phyloP scores from a whole-genome alignment of 2,888 invertebrate species.

The Andrena chrysosceles region DNA sequence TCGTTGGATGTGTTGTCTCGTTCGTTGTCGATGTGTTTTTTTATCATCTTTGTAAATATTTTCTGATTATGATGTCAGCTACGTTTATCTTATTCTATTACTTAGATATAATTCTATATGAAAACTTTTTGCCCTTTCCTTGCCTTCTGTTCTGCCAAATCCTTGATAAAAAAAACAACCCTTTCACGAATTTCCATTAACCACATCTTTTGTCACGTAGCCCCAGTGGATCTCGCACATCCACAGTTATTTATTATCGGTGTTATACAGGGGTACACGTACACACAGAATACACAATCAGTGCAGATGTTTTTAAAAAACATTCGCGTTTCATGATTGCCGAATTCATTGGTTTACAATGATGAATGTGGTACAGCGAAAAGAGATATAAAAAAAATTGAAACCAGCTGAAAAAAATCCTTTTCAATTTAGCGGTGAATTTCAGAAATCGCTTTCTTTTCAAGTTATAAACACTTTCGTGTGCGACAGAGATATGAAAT shows the following conservation, averaged over 20 bases:
- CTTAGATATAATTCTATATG: slow-evolving; percentile 73
- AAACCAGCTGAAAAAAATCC: not conserved
- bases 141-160: slow-evolving; percentile 33
- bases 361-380: not conserved
- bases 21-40: slow-evolving; percentile 85
- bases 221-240: slow-evolving; percentile 74
- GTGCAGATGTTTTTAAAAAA: slow-evolving; percentile 84
- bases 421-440: not conserved
- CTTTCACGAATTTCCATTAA: slow-evolving; percentile 39
- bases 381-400: slow-evolving; percentile 5
- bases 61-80: slow-evolving; percentile 83
- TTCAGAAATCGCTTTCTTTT: not conserved
- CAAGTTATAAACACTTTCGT: too few species aligned
- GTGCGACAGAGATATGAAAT: too few species aligned
- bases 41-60: slow-evolving; percentile 83
- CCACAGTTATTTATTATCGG: slow-evolving; percentile 66
- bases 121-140: slow-evolving; percentile 59
- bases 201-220: slow-evolving; percentile 67
- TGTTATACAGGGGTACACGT: slow-evolving; percentile 67
- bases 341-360: slow-evolving; percentile 37
- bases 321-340: slow-evolving; percentile 6
- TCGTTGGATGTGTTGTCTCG: slow-evolving; percentile 85
- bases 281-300: slow-evolving; percentile 69
- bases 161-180: slow-evolving; percentile 4
- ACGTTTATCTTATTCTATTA: slow-evolving; percentile 79